phyloP scores from a whole-genome alignment of 2,113 vertebrate genomes.

The Cacatua alba region DNA sequence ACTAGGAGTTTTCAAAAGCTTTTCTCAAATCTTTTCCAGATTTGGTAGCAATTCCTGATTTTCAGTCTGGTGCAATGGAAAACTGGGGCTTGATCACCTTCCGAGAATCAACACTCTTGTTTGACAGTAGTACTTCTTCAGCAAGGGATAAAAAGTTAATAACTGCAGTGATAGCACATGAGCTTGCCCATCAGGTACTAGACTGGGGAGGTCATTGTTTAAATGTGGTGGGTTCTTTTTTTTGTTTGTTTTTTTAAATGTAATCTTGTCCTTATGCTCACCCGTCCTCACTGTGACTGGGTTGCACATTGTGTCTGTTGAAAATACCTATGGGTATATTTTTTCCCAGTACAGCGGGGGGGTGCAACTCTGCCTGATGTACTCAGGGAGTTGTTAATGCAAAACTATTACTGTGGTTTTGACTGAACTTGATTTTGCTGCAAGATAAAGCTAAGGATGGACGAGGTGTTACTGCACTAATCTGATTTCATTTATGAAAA shows the following conservation, averaged over 20 bases:
- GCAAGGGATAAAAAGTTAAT: constrained; percentile 86
- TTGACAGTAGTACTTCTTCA: constrained; percentile 81
- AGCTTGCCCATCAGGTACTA: constrained; percentile 94
- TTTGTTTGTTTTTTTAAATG: not conserved
- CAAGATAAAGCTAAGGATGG: not conserved
- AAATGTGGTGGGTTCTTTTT: not conserved
- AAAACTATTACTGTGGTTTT: not conserved
- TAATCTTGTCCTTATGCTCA: not conserved
- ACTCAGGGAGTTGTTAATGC: not conserved
- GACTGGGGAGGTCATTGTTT: not conserved
- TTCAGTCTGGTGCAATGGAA: constrained; percentile 94
- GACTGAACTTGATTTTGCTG: not conserved
- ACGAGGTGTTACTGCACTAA: not conserved
- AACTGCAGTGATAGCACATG: constrained; percentile 89
- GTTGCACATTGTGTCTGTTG: not conserved
- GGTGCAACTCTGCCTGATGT: accelerated
- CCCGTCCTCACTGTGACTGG: not conserved
- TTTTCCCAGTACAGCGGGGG: not conserved
- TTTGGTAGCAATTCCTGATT: constrained; percentile 93
- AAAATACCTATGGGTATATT: not conserved
- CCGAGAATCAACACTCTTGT: constrained; percentile 85
- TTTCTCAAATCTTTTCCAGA: constrained; percentile 75
- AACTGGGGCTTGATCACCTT: constrained; percentile 97
- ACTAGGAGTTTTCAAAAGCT: not conserved
- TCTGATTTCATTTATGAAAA: not conserved